Base-by-base conservation (phyloP, 2,113 vertebrate species). In the Bucco capensis region DNA sequence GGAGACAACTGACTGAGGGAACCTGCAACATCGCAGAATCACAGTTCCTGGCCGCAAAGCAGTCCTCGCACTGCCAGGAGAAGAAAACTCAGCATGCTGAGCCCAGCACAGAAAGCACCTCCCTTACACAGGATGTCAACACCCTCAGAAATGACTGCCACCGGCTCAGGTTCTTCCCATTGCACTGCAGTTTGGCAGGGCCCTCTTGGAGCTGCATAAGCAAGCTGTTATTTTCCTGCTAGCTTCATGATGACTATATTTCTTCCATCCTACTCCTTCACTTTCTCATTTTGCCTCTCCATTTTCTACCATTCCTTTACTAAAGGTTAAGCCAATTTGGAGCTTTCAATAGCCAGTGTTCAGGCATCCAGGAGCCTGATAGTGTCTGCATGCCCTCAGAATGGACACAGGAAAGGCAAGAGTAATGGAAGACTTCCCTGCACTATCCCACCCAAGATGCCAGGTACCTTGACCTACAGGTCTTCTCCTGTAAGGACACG, bases 151-250 rank as follows among this genome's bases (percentile, higher is more conserved):
- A 90, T 17, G 13, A 73, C 57, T 82, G 84, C 57, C 86, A 90
- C 74, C 62, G 89, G 66, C 91, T 84, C 37, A 4, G 57, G 84
- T 57, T 89, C 84, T 92, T 65, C 81, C 40, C 46, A 1, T 61
- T 46, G 19, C 62, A 27, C 84, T 72, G 84, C 49, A 53, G 2
- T 61, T 64, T 94, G 83, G 88, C 79, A 83, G 42, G 60, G 54
- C 14, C 23, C 75, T 89, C 64, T 38, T 44, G 12, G 51, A 95
- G 80, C 76, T 85, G 54, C 76, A 86, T 56, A 86, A 86, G 86
- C 92, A 86, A 69, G 64, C 22, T 70, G 47, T 88, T 90, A 89
- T 94, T 90, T 81, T 86, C 73, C 77, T 78, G 40, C 74, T 87
- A 50, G 19, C 35, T 79, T 86, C 78, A 50, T 14, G 65, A 81